These are phyloP conservation scores for Teleopsis dalmanni DNA, from an alignment of 1,140 invertebrate species.

Conservation along the genomic window DNA sequence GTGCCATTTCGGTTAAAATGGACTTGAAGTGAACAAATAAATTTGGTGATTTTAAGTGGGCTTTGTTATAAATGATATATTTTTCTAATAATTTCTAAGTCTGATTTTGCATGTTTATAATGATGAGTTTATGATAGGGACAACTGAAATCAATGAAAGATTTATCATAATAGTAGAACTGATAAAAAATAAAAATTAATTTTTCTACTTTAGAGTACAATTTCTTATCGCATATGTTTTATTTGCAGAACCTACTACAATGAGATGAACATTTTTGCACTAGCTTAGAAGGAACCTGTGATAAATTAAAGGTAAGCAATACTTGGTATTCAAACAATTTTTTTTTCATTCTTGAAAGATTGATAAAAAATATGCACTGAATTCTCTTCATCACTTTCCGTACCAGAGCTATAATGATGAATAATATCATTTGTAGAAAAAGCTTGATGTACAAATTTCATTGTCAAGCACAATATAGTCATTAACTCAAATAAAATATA, in stretches of 20 bases:
- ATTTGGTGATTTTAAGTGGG: too few species aligned
- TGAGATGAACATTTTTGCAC: neutral
- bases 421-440: too few species aligned
- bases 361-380: too few species aligned
- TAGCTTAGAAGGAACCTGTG: neutral
- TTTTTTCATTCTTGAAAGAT: too few species aligned
- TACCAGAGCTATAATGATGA: too few species aligned
- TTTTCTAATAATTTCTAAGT: constrained; percentile 1
- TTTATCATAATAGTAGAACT: constrained; percentile 16
- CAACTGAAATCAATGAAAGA: constrained; percentile 9
- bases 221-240: neutral
- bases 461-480: too few species aligned
- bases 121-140: constrained; percentile 5
- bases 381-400: too few species aligned
- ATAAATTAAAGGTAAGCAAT: neutral
- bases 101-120: neutral
- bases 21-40: too few species aligned
- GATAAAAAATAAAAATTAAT: neutral
- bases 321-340: too few species aligned
- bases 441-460: too few species aligned
- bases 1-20: too few species aligned
- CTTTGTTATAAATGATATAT: neutral
- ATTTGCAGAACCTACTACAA: neutral
- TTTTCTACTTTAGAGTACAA: neutral
- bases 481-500: too few species aligned